Conservation (phyloP, 2,113 vertebrate genomes). For the Bos javanicus region DNA sequence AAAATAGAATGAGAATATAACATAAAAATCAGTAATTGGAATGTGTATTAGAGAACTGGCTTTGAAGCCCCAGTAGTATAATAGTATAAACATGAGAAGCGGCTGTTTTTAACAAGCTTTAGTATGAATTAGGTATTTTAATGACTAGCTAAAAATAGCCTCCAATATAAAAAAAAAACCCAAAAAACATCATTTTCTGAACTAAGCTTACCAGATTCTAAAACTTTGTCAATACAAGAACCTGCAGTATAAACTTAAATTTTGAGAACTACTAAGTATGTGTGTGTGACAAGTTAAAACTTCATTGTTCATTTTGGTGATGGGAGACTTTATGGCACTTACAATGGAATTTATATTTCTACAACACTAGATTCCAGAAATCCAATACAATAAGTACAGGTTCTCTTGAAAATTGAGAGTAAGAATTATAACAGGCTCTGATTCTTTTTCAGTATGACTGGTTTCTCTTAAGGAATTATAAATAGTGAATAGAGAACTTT, state of each 20-base stretch:
- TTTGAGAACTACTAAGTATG: background rate
- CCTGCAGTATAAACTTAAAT: background rate
- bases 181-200: background rate
- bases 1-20: background rate
- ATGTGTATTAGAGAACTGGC: background rate
- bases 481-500: conserved; percentile 73
- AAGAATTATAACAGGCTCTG: conserved; percentile 54
- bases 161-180: background rate
- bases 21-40: background rate
- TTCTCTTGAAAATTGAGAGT: conserved; percentile 64
- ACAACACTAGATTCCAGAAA: conserved; percentile 29
- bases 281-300: background rate
- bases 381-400: conserved; percentile 35
- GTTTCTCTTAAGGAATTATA: conserved; percentile 74
- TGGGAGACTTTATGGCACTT: background rate
- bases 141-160: background rate
- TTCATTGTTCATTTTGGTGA: background rate
- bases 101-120: background rate
- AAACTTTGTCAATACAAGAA: background rate
- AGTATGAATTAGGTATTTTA: background rate
- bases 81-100: background rate
- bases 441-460: conserved; percentile 51
- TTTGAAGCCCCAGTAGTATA: background rate
- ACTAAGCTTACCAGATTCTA: background rate
- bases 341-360: background rate